Evolutionary conservation across 2,888 invertebrate genomes (phyloP), one percentile per base, ranked within the genome.

Genomic region (Caenorhabditis doughertyi): DNA sequence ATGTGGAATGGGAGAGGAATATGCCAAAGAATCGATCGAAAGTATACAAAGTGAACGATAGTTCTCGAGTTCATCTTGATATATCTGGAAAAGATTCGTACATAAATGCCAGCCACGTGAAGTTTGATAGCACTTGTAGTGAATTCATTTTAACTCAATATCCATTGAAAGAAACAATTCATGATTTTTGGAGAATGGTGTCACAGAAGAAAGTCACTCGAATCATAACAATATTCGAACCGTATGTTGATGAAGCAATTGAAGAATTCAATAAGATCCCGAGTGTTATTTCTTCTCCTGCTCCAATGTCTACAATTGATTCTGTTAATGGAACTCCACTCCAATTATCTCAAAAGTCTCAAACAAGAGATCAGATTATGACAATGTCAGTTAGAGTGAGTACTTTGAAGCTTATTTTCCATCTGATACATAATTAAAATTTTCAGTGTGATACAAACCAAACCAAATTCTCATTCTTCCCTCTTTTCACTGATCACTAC

Each of bases 1-100:
- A 21, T 7, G n/a, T 18, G 3, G 74, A 44, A 32, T 74, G 65
- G 65, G 74, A 65, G 23, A 74, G 56, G n/a, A 74, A 65, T 25
- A 29, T 56, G 23, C n/a, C 56, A 23, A 74, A 74, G 47, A 74
- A 74, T 44, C 65, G 74, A 1, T 74, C 74, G 49, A 74, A 74
- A 44, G 35, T 32, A 5, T 3, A 29, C 25, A 56, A 65, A 29
- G 2, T 74, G n/a, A 53, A 35, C n/a, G 74, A 74, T 21, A 32
- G 25, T 49, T 25, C 64, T 7, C 44, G 74, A 35, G 74, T 74
- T 16, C 23, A 35, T n/a, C 7, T 56, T 5, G 29, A 23, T 8
- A 23, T 21, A 0, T n/a, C 16, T 21, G 39, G 51, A 51, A 42
- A 47, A 23, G 49, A 47, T 16, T 7, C 42, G 2, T 74, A 74